Conservation (phyloP, 2,888 invertebrate genomes). For the Amphipyra berbera region DNA sequence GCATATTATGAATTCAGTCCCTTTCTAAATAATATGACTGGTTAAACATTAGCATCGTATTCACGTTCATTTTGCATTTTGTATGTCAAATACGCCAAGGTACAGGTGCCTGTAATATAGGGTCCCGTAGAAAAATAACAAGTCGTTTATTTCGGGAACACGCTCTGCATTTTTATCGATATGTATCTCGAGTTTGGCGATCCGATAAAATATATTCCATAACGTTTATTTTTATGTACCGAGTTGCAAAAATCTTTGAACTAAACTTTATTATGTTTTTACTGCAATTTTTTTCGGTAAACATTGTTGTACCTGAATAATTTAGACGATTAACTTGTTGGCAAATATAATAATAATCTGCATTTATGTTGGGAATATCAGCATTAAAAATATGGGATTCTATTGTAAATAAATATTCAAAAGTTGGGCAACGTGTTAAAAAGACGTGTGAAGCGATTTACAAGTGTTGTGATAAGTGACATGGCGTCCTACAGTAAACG, state of each 20-base stretch:
- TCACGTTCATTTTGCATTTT: slow-evolving; percentile 19
- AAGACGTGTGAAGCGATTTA: slow-evolving; percentile 8
- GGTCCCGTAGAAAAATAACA: not conserved
- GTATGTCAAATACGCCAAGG: slow-evolving; percentile 4
- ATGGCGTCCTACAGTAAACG: not conserved
- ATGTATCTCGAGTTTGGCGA: not conserved
- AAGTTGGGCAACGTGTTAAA: not conserved
- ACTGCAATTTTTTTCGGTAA: not conserved
- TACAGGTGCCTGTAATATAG: slow-evolving; percentile 10
- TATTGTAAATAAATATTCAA: not conserved
- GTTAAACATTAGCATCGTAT: slow-evolving; percentile 17
- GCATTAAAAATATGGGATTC: not conserved
- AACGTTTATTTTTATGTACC: slow-evolving; percentile 5
- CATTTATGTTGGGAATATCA: not conserved
- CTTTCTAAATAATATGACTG: slow-evolving; percentile 20
- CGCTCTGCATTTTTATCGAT: slow-evolving; percentile 1
- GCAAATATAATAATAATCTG: not conserved
- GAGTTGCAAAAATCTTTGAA: not conserved
- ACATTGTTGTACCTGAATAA: not conserved
- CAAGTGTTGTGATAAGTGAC: slow-evolving; percentile 6
- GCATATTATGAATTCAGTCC: slow-evolving; percentile 14
- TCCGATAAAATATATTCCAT: slow-evolving; percentile 2
- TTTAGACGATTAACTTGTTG: not conserved
- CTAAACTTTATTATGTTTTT: no score
- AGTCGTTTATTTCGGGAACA: slow-evolving; percentile 2